Evolutionary conservation across 2,888 invertebrate genomes (phyloP).

Genomic region (Hemaris fuciformis): DNA sequence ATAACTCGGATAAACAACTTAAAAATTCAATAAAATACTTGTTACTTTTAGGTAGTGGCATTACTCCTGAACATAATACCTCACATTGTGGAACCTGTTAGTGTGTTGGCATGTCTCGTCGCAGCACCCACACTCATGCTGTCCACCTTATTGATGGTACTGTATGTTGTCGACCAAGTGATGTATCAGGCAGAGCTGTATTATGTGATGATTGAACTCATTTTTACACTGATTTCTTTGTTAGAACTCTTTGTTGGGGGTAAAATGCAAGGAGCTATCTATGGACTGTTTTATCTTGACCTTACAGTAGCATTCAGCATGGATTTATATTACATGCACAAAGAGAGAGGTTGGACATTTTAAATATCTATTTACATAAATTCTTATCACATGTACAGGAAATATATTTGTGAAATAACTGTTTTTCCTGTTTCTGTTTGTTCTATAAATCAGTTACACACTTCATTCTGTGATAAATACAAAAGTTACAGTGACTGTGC

Average conservation of each 20-base stretch:
- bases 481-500: slow-evolving; percentile 25
- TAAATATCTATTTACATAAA: slow-evolving; percentile 37
- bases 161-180: slow-evolving; percentile 71
- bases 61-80: slow-evolving; percentile 70
- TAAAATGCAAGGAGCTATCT: slow-evolving; percentile 58
- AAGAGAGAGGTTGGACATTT: slow-evolving; percentile 59
- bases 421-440: slow-evolving; percentile 6
- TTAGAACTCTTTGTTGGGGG: slow-evolving; percentile 41
- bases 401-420: slow-evolving; percentile 17
- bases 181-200: slow-evolving; percentile 66
- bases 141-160: slow-evolving; percentile 60
- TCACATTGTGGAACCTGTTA: slow-evolving; percentile 65
- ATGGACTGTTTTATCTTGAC: slow-evolving; percentile 67
- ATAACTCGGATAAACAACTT: not conserved
- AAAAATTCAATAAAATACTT: slow-evolving; percentile 14
- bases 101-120: slow-evolving; percentile 57
- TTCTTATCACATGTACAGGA: slow-evolving; percentile 15
- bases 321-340: slow-evolving; percentile 60
- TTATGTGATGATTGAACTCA: slow-evolving; percentile 52
- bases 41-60: slow-evolving; percentile 75
- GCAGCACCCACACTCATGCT: slow-evolving; percentile 70
- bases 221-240: slow-evolving; percentile 46
- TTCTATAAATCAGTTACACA: slow-evolving; percentile 8
- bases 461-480: slow-evolving; percentile 15
- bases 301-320: slow-evolving; percentile 61